Evolutionary conservation across 2,797 vertebrate genomes (phyloP), one percentile per base, ranked within the genome.

Genomic region (Tauraco hartlaubi): DNA sequence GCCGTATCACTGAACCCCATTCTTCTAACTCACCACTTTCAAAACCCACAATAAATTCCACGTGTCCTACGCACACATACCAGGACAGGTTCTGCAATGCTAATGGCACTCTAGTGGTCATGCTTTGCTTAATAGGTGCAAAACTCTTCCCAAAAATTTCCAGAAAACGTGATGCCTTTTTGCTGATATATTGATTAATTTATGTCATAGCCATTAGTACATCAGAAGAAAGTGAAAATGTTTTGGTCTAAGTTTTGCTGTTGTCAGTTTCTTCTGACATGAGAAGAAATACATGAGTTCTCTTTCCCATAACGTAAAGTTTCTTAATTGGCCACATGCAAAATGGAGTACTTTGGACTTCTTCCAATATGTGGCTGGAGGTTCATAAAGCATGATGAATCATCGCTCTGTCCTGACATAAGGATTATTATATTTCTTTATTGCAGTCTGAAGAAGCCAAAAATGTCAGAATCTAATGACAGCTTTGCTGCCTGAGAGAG

Each of bases 401-500:
- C 88, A 71, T 12, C 54, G 49, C 48, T 93, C 55, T 89, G 75
- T 52, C 68, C 61, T 90, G 67, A 92, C 80, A 64, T 46, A 76
- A 89, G 25, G 12, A 74, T 89, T 72, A 87, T 71, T 87, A 9
- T n/a, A 44, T 31, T 79, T 85, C 74, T 76, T 77, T 73, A 71
- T 0, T 85, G 64, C 52, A 88, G n/a, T 74, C 52, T 88, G 22
- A 80, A 76, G 61, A 76, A 90, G 77, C 25, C 13, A 75, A 91
- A 80, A 80, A 35, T 79, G 71, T 62, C 69, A 83, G 72, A 93
- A 83, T 9, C 44, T 61, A 73, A 71, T 18, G 74, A 88, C 67
- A 91, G 41, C 83, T 96, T 80, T 95, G 56, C 81, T 91, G 54
- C 23, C 81, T 64, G 25, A 82, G 9, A 89, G 31, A 73, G 28